Conservation (phyloP, 2,797 vertebrate species). For the Enteromius viviparus region DNA sequence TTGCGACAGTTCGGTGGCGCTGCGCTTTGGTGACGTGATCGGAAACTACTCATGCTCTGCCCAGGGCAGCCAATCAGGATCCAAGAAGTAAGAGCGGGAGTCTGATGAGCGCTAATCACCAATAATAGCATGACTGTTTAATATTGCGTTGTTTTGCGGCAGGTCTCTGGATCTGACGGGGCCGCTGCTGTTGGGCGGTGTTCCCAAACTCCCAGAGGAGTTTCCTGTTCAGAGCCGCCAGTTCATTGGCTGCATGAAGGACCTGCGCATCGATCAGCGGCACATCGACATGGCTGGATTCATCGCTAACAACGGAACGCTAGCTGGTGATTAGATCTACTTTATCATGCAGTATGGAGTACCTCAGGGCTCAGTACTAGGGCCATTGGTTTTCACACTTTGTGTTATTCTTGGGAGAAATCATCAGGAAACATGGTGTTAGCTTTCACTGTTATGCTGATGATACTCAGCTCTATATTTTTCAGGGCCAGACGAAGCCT, state of each 20-base stretch:
- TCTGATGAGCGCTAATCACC: not conserved
- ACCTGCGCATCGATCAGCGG: slow-evolving; percentile 87
- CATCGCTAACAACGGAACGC: slow-evolving; percentile 94
- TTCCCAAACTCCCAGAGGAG: slow-evolving; percentile 90
- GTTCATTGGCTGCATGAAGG: slow-evolving; percentile 93
- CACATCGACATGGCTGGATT: slow-evolving; percentile 90
- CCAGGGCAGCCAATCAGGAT: slow-evolving; percentile 90
- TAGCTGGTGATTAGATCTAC: slow-evolving; percentile 74
- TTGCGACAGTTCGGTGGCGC: slow-evolving; percentile 88
- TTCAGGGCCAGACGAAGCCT: not conserved
- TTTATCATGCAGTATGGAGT: not conserved
- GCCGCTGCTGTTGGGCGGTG: slow-evolving; percentile 89
- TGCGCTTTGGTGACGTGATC: slow-evolving; percentile 84
- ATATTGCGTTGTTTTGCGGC: not conserved
- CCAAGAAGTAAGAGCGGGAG: slow-evolving; percentile 86
- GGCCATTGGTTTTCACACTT: not conserved
- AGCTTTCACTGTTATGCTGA: not conserved
- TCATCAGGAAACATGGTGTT: not conserved
- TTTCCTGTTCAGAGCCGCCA: slow-evolving; percentile 88
- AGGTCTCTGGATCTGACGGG: slow-evolving; percentile 95
- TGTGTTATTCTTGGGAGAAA: not conserved
- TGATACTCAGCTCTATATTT: not conserved
- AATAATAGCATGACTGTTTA: not conserved
- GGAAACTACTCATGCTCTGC: slow-evolving; percentile 93
- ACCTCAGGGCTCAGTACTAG: not conserved